Percentiles rank a stretch among this genome's conserved stretches.
Evolutionary conservation across 1,140 invertebrate species (phyloP).

Genomic region (Aphaenogaster floridana): DNA sequence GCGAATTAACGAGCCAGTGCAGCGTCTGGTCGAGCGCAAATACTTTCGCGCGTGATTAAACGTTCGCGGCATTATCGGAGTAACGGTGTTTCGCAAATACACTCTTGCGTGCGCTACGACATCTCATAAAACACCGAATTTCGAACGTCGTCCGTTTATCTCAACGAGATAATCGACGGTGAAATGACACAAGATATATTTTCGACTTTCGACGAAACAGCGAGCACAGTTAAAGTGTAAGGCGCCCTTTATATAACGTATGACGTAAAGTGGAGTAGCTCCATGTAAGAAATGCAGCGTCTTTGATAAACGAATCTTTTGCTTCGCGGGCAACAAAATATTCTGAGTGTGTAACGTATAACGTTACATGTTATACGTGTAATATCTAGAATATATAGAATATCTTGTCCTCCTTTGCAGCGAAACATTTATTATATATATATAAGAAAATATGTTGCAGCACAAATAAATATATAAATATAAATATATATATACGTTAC

Average conservation of each 20-base stretch:
- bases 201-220: neutral
- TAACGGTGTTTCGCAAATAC: neutral
- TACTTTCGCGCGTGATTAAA: constrained; percentile 7
- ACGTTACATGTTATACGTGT: no score
- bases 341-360: neutral
- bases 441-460: no score
- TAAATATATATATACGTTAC: neutral
- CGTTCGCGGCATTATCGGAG: neutral
- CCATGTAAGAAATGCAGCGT: neutral
- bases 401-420: no score
- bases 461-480: no score
- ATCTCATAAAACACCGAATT: neutral
- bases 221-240: neutral
- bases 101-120: neutral
- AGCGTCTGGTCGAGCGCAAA: neutral
- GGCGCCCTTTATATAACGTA: neutral
- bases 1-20: constrained; percentile 32
- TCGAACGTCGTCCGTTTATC: constrained; percentile 11
- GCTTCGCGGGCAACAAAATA: neutral
- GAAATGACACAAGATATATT: constrained; percentile 24
- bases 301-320: neutral
- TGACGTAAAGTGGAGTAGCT: neutral
- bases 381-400: no score
- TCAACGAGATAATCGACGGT: constrained; percentile 15
- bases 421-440: no score